Evolutionary conservation across 2,797 vertebrate species (phyloP).

Genomic region (Rhodeus uyekii): DNA sequence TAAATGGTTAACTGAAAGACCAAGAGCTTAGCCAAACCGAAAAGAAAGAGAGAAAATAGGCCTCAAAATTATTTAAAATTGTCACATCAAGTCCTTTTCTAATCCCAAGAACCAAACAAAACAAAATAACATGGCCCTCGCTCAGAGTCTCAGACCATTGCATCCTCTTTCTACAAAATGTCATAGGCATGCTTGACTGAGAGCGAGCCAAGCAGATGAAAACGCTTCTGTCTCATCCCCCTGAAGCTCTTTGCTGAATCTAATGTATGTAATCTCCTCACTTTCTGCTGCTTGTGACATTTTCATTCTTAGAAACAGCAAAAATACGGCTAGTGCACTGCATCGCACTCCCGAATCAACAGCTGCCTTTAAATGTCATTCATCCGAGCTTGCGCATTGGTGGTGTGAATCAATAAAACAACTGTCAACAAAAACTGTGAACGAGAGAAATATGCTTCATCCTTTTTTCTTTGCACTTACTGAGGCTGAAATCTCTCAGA

Average conservation of each 20-base stretch:
- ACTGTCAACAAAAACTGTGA: conserved; percentile 25
- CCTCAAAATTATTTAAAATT: neutral
- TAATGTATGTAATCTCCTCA: conserved; percentile 37
- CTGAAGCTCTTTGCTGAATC: conserved; percentile 48
- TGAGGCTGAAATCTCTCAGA: neutral
- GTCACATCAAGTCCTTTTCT: conserved; percentile 10
- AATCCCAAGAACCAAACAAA: conserved; percentile 20
- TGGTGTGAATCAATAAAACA: conserved; percentile 1
- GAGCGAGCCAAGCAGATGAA: conserved; percentile 66
- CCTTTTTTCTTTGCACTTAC: neutral
- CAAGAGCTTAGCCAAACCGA: neutral
- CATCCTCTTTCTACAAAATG: conserved; percentile 69
- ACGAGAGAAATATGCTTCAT: neutral
- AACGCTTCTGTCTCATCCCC: conserved; percentile 54
- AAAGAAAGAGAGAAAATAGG: neutral
- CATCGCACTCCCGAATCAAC: conserved; percentile 43
- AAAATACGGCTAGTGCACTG: conserved; percentile 28
- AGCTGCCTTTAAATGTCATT: conserved; percentile 54
- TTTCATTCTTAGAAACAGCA: conserved; percentile 33
- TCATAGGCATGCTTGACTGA: conserved; percentile 71
- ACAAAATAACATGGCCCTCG: neutral
- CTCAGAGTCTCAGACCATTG: neutral
- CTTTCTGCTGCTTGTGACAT: conserved; percentile 52
- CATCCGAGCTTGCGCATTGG: conserved; percentile 15
- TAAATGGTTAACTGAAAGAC: neutral